Evolutionary conservation across 2,113 vertebrate species (phyloP).

Genomic region (Meriones unguiculatus): DNA sequence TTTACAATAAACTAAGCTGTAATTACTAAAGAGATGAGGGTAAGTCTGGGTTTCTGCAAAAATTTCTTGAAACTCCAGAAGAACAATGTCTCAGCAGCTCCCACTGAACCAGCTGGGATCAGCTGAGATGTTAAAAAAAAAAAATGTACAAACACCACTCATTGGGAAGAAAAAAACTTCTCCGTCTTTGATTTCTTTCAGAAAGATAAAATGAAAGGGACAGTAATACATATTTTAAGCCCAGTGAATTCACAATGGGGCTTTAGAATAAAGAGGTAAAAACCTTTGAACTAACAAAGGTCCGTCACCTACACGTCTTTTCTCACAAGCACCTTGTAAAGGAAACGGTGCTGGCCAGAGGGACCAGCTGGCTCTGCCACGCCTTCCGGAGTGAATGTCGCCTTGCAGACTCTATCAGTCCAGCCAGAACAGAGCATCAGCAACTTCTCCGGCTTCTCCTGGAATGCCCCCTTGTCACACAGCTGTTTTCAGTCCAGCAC

Average conservation of each 20-base stretch:
- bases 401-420: constrained; percentile 86
- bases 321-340: constrained; percentile 92
- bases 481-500: constrained; percentile 86
- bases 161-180: constrained; percentile 89
- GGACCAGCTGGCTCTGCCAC: constrained; percentile 89
- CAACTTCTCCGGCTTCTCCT: constrained; percentile 87
- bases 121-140: constrained; percentile 87
- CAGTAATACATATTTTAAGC: constrained; percentile 99
- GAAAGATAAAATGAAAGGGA: constrained; percentile 98
- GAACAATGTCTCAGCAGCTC: constrained; percentile 66
- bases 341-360: constrained; percentile 87
- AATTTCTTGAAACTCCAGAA: constrained; percentile 72
- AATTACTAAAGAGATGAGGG: constrained; percentile 59
- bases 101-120: constrained; percentile 81
- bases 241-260: constrained; percentile 96
- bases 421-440: constrained; percentile 77
- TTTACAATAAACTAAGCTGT: constrained; percentile 53
- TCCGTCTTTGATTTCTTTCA: constrained; percentile 96
- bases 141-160: constrained; percentile 89
- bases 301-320: constrained; percentile 92
- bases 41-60: constrained; percentile 58
- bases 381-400: constrained; percentile 85
- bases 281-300: constrained; percentile 99
- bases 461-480: constrained; percentile 87
- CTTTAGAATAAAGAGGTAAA: constrained; percentile 98